Evolutionary conservation across 2,888 invertebrate genomes (phyloP), one percentile per base, ranked within the genome.

Genomic region (Xylota sylvarum): DNA sequence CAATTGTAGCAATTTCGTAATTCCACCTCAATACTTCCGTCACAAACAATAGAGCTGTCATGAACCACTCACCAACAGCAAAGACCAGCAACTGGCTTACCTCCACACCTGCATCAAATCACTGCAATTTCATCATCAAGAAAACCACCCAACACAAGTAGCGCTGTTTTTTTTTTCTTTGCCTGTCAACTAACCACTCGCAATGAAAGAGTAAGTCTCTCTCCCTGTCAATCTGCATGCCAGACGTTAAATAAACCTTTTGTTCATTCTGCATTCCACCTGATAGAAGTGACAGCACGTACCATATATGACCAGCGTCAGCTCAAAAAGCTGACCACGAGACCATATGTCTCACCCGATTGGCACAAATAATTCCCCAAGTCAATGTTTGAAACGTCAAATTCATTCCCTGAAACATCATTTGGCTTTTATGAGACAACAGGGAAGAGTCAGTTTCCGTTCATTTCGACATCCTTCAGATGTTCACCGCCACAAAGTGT

Each of bases 381-480:
- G 37, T 35, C 58, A 65, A 40, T 27, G 37, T 52, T 62, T 0
- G 19, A 73, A 78, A 83, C 78, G 78, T 83, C 78, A 79, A 62
- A 69, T 74, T 79, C 73, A 58, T 55, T 84, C 70, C 56, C 64
- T 27, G 35, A 69, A 74, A 79, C 79, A 79, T 74, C 79, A 69
- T 74, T 84, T 84, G 79, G 79, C 84, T 79, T 65, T 84, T 79
- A 84, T 84, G 79, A 80, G 74, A 80, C 84, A 80, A 65, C 79
- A 65, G 74, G 76, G 80, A 85, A 76, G 82, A 27, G 17, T 56
- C 69, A 55, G 62, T 81, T 74, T 77, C 77, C 77, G 76, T 73
- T 77, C 50, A 27, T 69, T 52, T 19, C 65, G 48, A 82, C 84
- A 81, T 80, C 65, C 60, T 50, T 85, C 60, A 72, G 85, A 85